Evolutionary conservation across 2,888 invertebrate species (phyloP), one percentile per base, ranked within the genome.

Genomic region (Beris chalybata): DNA sequence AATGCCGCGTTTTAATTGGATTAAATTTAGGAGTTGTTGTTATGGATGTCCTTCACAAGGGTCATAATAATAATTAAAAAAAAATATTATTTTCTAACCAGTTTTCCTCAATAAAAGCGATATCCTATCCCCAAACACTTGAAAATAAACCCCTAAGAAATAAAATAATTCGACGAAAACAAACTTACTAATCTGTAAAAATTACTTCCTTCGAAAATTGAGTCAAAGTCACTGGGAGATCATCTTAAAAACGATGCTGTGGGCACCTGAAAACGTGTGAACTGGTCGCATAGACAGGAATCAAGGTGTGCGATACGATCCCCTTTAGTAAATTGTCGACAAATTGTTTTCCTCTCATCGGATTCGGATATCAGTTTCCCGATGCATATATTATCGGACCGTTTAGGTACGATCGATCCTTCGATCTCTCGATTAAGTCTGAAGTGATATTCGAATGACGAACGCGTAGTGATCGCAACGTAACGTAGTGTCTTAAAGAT

Each of bases 201-300:
- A 59, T 48, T 59, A 48, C 59, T 59, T 59, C 59, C 59, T 59
- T 31, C 12, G 29, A 15, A 47, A 3, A 45, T 45, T 31, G 13
- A 6, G 6, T 13, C 45, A 9, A 29, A 29, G n/a, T 30, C 44
- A 6, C 11, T 32, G 15, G 12, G 4, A 13, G 22, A 5, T 9
- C 9, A 13, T 44, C 45, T 58, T 47, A 4, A 22, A 58, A 58
- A 58, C 58, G 58, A 58, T 58, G 58, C 58, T 58, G 58, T 58
- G 45, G 58, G 47, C 59, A 48, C 48, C 30, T 32, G 30, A 13
- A 48, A 59, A 59, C 59, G 59, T 59, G 59, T 59, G 59, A 59
- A 59, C 59, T 32, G 47, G 59, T 47, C 48, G 44, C 48, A 32
- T 32, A 12, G n/a, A 3, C 32, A 30, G 13, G 45, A 31, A 31